Conservation (phyloP, 2,113 vertebrate species). For the Typhlomys cinereus region DNA sequence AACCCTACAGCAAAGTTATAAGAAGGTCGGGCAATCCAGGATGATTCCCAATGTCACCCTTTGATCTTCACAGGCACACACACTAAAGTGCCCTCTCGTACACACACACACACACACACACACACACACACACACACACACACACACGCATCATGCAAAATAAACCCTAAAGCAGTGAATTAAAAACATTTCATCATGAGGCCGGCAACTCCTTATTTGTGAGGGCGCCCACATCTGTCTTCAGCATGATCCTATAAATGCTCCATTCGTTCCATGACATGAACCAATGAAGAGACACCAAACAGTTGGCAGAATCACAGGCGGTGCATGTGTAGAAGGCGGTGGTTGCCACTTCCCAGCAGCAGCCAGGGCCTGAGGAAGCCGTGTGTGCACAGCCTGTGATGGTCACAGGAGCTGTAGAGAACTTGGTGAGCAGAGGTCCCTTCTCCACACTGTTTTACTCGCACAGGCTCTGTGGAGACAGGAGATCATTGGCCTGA, state of each 20-base stretch:
- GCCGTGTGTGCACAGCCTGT: fast-evolving
- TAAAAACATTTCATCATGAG: too few species aligned
- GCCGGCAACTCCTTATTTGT: not conserved
- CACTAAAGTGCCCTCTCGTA: too few species aligned
- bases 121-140: too few species aligned
- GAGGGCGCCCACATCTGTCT: not conserved
- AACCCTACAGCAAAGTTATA: too few species aligned
- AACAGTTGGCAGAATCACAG: not conserved
- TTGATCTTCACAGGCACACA: too few species aligned
- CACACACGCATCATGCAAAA: too few species aligned
- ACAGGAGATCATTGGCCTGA: not conserved
- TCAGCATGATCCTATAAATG: not conserved
- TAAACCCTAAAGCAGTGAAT: too few species aligned
- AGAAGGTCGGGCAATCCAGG: too few species aligned
- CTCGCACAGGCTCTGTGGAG: not conserved
- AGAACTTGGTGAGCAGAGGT: not conserved
- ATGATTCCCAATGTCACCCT: too few species aligned
- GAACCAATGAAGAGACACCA: not conserved
- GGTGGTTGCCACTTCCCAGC: not conserved
- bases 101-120: too few species aligned
- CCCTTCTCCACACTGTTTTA: not conserved
- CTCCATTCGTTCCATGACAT: not conserved
- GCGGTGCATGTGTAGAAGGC: too few species aligned
- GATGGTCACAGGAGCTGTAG: not conserved
- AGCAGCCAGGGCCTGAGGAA: too few species aligned